These are phyloP conservation scores for Gibbula magus DNA, from an alignment of 2,888 invertebrate species.

Conservation along the genomic window DNA sequence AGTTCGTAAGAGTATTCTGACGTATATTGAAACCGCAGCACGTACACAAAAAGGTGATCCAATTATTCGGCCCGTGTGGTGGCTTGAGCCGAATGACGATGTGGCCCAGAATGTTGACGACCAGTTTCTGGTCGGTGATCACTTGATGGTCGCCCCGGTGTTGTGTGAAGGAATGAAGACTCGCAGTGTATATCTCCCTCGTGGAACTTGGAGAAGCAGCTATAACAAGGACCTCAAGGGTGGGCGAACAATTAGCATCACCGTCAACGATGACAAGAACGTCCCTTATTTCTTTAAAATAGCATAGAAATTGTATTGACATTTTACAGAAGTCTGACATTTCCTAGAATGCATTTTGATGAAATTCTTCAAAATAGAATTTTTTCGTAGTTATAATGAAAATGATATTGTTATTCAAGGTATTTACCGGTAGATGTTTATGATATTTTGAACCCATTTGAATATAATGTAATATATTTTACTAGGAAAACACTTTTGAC, in stretches of 20 bases:
- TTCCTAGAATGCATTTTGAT: not conserved
- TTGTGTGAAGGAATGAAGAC: slow-evolving; percentile 33
- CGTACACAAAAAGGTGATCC: slow-evolving; percentile 34
- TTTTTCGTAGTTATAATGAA: too few relatives aligned
- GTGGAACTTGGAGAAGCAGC: slow-evolving; percentile 35
- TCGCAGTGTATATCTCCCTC: slow-evolving; percentile 41
- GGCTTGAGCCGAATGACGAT: slow-evolving; percentile 38
- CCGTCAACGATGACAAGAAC: not conserved
- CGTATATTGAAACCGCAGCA: slow-evolving; percentile 36
- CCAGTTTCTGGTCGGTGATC: slow-evolving; percentile 44
- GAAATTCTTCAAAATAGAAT: too few relatives aligned
- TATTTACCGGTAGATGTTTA: too few relatives aligned
- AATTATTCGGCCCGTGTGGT: slow-evolving; percentile 45
- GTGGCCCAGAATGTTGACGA: slow-evolving; percentile 39
- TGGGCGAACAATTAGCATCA: not conserved
- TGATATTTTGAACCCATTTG: too few relatives aligned
- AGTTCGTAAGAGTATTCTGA: slow-evolving; percentile 33
- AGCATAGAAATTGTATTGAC: not conserved
- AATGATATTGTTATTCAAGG: too few relatives aligned
- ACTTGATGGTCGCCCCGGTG: slow-evolving; percentile 43
- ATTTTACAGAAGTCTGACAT: not conserved
- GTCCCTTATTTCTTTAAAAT: slow-evolving; percentile 22
- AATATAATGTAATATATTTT: too few relatives aligned
- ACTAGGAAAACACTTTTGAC: too few relatives aligned
- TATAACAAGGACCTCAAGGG: slow-evolving; percentile 3